These are phyloP conservation scores for Pelmatolapia mariae DNA, from an alignment of 2,113 vertebrate genomes.

Conservation along the genomic window DNA sequence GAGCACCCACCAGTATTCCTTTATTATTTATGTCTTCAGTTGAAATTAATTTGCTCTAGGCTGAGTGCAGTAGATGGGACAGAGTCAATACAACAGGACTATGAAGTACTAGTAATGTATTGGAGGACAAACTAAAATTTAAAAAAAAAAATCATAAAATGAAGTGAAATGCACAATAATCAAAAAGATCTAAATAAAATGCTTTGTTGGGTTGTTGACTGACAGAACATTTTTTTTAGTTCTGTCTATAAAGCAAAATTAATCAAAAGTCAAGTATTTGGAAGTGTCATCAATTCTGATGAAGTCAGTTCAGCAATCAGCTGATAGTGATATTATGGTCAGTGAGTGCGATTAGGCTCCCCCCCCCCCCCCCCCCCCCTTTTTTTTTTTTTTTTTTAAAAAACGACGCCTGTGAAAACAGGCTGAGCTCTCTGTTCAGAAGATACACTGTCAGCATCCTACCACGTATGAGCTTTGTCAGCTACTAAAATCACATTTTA, in stretches of 20 bases:
- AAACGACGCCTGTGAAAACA: not conserved
- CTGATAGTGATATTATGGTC: not conserved
- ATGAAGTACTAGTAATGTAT: not conserved
- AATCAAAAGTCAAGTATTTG: not conserved
- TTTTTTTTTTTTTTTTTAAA: not conserved
- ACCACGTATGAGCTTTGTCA: not conserved
- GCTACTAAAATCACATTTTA: not conserved
- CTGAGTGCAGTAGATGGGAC: not conserved
- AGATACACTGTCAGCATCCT: accelerated
- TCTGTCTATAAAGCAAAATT: not conserved
- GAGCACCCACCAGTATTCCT: not conserved
- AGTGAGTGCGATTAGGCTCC: not conserved
- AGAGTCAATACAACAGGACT: not conserved
- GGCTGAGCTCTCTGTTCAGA: not conserved
- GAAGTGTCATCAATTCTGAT: not conserved
- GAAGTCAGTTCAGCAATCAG: not conserved
- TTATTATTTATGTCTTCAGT: not conserved
- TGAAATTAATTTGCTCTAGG: not conserved
- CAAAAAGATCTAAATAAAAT: not conserved
- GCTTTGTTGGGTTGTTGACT: not conserved
- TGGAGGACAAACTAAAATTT: not conserved
- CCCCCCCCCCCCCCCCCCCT: accelerated
- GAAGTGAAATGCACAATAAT: not conserved
- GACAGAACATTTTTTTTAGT: not conserved
- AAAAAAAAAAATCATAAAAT: not conserved